phyloP scores from a whole-genome alignment of 1,140 invertebrate species.

The Diachasmimorpha longicaudata region DNA sequence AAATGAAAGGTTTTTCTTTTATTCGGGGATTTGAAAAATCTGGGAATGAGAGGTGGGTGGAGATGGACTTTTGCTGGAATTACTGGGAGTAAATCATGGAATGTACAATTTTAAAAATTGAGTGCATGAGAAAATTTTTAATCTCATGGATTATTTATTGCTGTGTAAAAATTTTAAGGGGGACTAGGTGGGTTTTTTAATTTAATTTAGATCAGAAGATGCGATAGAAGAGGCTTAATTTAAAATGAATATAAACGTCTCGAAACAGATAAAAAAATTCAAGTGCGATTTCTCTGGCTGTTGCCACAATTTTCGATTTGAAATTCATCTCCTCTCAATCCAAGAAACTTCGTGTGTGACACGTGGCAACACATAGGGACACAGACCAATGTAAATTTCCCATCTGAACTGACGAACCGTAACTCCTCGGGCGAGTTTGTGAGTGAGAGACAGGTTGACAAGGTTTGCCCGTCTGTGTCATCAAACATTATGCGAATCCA shows the following conservation, averaged over 20 bases:
- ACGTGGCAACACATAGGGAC: not conserved
- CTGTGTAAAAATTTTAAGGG: no score
- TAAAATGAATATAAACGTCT: no score
- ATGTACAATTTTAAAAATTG: no score
- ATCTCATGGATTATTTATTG: no score
- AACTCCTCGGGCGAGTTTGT: slow-evolving; percentile 7
- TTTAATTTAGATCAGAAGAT: no score
- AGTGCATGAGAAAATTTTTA: no score
- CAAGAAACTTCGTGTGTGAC: not conserved
- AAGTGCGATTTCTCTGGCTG: no score
- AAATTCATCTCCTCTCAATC: not conserved
- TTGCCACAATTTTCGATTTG: no score
- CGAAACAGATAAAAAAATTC: no score
- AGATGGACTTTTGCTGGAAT: not conserved
- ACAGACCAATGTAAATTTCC: not conserved
- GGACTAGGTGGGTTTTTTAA: no score
- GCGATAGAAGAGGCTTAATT: no score
- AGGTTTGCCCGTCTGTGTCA: not conserved
- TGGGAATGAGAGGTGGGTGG: not conserved
- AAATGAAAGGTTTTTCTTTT: not conserved
- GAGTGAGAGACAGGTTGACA: slow-evolving; percentile 8
- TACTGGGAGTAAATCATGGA: no score
- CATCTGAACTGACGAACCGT: not conserved
- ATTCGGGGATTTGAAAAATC: not conserved
- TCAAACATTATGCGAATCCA: slow-evolving; percentile 11